Percentiles rank a stretch among this genome's conserved stretches.
Conservation (phyloP, 2,797 vertebrate species). For the Lithobates pipiens region DNA sequence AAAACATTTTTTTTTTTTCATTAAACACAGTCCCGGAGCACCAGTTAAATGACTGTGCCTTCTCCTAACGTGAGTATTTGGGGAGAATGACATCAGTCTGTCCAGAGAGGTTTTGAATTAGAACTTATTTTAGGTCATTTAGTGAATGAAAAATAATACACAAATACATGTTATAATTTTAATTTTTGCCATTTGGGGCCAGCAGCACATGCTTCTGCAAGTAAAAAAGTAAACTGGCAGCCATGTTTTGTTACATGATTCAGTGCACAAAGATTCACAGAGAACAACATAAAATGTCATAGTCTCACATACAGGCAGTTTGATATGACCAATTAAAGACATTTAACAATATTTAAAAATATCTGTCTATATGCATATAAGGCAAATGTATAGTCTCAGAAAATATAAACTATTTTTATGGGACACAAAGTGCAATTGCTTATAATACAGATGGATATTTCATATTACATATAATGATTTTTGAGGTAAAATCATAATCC, state of each 20-base stretch:
- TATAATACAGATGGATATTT: neutral
- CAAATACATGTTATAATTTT: slow-evolving; percentile 1
- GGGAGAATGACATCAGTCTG: too few species aligned
- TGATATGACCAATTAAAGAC: slow-evolving; percentile 42
- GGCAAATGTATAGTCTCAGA: slow-evolving; percentile 6
- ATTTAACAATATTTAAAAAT: slow-evolving; percentile 7
- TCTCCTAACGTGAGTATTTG: too few species aligned
- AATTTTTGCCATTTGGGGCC: slow-evolving; percentile 9
- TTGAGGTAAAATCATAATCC: slow-evolving; percentile 1
- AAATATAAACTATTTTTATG: slow-evolving; percentile 2
- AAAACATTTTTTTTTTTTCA: too few species aligned
- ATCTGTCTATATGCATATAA: neutral
- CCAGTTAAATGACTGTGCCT: too few species aligned
- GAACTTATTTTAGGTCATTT: neutral
- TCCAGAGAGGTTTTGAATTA: too few species aligned
- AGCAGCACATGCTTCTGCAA: slow-evolving; percentile 27
- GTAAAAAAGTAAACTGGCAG: slow-evolving; percentile 11
- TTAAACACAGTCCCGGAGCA: too few species aligned
- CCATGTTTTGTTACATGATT: slow-evolving; percentile 11
- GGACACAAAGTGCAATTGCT: neutral
- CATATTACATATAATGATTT: neutral
- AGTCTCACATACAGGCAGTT: neutral
- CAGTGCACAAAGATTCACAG: slow-evolving; percentile 17
- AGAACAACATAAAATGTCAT: neutral
- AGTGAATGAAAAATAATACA: neutral